Evolutionary conservation across 2,797 vertebrate species (phyloP).

Genomic region (Crotalus adamanteus): DNA sequence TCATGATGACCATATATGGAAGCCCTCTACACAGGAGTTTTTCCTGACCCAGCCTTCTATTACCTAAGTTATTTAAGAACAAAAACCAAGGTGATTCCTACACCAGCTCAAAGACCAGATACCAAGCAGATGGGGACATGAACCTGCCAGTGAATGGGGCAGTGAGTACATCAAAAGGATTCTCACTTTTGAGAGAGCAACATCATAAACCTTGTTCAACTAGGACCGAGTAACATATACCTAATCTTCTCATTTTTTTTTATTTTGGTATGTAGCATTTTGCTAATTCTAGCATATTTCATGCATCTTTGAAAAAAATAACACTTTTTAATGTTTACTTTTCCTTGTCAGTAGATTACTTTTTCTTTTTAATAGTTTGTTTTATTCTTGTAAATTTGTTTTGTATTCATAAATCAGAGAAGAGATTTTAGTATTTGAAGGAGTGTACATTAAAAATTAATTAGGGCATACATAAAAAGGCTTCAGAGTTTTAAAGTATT

Average conservation of each 20-base stretch:
- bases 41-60: neutral
- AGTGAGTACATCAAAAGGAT: neutral
- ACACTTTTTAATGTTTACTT: neutral
- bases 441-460: neutral
- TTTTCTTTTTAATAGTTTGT: neutral
- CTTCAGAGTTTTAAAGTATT: neutral
- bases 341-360: neutral
- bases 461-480: neutral
- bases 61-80: neutral
- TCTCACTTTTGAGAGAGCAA: neutral
- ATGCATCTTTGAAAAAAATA: neutral
- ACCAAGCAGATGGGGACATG: neutral
- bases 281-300: neutral
- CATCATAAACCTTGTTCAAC: neutral
- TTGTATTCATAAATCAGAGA: neutral
- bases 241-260: neutral
- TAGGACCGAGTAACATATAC: neutral
- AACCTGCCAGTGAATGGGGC: neutral
- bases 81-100: neutral
- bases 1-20: neutral
- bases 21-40: neutral
- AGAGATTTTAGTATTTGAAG: neutral
- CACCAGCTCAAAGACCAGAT: neutral
- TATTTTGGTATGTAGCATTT: neutral
- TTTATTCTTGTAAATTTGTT: neutral